Conservation (phyloP, 2,797 vertebrate genomes). For the Danio tinwini region DNA sequence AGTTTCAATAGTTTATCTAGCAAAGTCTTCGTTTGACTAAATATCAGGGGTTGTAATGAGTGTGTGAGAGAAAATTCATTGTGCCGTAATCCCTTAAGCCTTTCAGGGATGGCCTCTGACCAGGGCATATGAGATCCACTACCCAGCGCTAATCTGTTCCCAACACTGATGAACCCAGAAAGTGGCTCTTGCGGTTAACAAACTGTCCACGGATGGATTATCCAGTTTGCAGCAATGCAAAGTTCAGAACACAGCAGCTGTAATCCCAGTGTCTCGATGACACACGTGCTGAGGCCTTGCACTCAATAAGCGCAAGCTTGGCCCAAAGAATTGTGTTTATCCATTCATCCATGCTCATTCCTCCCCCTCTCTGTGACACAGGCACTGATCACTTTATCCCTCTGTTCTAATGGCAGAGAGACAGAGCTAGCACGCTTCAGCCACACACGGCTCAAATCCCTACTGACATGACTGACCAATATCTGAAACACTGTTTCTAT, state of each 20-base stretch:
- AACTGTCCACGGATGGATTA: slow-evolving; percentile 81
- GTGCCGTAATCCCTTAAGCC: slow-evolving; percentile 83
- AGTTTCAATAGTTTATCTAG: slow-evolving; percentile 31
- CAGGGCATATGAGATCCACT: slow-evolving; percentile 83
- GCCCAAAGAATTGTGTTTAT: slow-evolving; percentile 58
- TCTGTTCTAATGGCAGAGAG: slow-evolving; percentile 55
- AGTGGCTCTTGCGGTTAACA: slow-evolving; percentile 80
- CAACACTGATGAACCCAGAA: slow-evolving; percentile 81
- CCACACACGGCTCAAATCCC: slow-evolving; percentile 10
- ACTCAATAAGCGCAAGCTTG: slow-evolving; percentile 51
- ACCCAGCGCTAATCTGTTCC: slow-evolving; percentile 80
- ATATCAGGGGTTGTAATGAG: slow-evolving; percentile 71
- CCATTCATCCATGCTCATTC: slow-evolving; percentile 54
- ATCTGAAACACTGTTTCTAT: slow-evolving; percentile 1
- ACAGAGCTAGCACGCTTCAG: slow-evolving; percentile 35
- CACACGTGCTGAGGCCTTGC: slow-evolving; percentile 58
- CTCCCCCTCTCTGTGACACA: slow-evolving; percentile 40
- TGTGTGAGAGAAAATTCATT: slow-evolving; percentile 59
- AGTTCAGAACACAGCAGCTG: slow-evolving; percentile 68
- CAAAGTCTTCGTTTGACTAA: slow-evolving; percentile 70
- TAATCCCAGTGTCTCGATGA: slow-evolving; percentile 66
- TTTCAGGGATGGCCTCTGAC: slow-evolving; percentile 83
- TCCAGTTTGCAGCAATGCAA: slow-evolving; percentile 67
- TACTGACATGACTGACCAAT: slow-evolving; percentile 11
- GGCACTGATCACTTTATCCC: slow-evolving; percentile 58